Evolutionary conservation across 2,113 vertebrate species (phyloP), one percentile per base, ranked within the genome.

Genomic region (Cervus canadensis): DNA sequence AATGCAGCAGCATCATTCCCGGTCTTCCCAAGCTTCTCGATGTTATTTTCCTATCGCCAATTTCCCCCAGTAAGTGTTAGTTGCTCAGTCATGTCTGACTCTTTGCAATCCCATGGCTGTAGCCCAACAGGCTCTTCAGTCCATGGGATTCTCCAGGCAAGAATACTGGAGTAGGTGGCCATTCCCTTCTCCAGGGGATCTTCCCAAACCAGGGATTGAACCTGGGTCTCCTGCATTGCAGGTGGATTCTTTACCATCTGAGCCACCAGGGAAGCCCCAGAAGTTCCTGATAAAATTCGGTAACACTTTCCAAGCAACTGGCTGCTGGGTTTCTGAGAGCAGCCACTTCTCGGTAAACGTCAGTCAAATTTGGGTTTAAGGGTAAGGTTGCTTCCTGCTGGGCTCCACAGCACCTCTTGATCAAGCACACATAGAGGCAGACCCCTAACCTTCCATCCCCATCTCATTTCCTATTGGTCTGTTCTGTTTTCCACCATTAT

Each of bases 241-340:
- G 36, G 40, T 0, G 0, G 71, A 76, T 43, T 76, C 71, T 76
- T 26, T 76, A 7, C 71, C 23, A 43, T 26, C 23, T 26, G 40
- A 76, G 23, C 40, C 40, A 43, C 71, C 40, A 43, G 23, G 71
- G 71, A 76, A 76, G 23, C 23, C 71, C 85, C 60, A 2, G 5
- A 50, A 43, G 30, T 60, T 96, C 87, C 92, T 84, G 83, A 12
- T 33, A n/a, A 98, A 64, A 82, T 28, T 76, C 36, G 25, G 13
- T 6, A 26, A 33, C 56, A 26, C 19, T 12, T n/a, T 87, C 88
- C 43, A 76, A 83, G 89, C 48, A 87, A 64, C 56, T 1, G 15
- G 57, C 89, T 45, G 36, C 91, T 83, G 79, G 71, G 28, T 64
- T 97, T 91, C 94, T 25, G 13, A 59, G 60, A 97, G 87, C 6